Conservation (phyloP, 2,888 invertebrate species). For the Sussaba pulchella region DNA sequence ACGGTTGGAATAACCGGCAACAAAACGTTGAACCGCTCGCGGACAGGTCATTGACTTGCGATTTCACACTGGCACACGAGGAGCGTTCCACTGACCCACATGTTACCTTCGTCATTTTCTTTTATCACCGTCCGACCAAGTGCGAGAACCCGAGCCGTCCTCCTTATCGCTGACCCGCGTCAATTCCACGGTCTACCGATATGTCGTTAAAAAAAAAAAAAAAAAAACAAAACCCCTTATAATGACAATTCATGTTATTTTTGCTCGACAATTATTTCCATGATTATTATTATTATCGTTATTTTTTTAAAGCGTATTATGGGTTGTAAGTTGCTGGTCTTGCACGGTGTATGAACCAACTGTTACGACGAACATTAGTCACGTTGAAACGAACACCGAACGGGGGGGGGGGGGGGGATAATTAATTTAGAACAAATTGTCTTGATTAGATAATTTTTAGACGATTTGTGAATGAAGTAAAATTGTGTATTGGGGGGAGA, state of each 20-base stretch:
- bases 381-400: too few relatives aligned
- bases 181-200: constrained; percentile 47
- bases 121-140: constrained; percentile 63
- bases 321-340: too few relatives aligned
- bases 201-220: constrained; percentile 30
- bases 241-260: constrained; percentile 29
- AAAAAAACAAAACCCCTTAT: too few relatives aligned
- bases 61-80: constrained; percentile 81
- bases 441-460: too few relatives aligned
- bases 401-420: too few relatives aligned
- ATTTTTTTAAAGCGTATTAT: constrained; percentile 25
- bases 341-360: too few relatives aligned
- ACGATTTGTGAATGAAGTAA: too few relatives aligned
- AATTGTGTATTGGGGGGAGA: too few relatives aligned
- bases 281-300: background rate
- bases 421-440: too few relatives aligned
- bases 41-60: constrained; percentile 81
- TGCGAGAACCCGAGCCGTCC: constrained; percentile 17
- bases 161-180: constrained; percentile 49
- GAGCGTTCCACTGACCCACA: constrained; percentile 81
- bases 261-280: background rate
- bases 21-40: constrained; percentile 12
- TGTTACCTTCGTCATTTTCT: constrained; percentile 70
- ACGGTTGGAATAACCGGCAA: constrained; percentile 43
- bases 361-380: too few relatives aligned